Evolutionary conservation across 2,113 vertebrate genomes (phyloP), one percentile per base, ranked within the genome.

Genomic region (Sterrhoptilus dennistouni): DNA sequence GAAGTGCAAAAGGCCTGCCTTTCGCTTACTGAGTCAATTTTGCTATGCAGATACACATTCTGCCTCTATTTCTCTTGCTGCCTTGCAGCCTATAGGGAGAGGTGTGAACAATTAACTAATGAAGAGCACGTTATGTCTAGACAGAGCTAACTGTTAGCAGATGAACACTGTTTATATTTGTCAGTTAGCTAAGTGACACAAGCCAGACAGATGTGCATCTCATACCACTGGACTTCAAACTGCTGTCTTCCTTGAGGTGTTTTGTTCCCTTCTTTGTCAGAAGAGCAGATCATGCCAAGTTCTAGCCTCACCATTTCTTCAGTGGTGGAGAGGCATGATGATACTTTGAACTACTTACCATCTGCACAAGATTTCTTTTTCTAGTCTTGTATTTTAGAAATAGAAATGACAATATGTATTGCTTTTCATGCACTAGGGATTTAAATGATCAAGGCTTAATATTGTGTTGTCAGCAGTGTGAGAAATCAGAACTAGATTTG

Each of bases 51-150:
- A 74, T 61, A 35, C 19, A 79, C 16, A 59, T 44, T 52, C 66
- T 33, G 45, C 40, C 68, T 85, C 40, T 74, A 31, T 57, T 59
- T 83, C 83, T 27, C 38, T 93, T 74, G 29, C 77, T 15, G 5
- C 44, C 45, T 54, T 69, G 54, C 40, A 93, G 92, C 28, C 57
- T 92, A 36, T 60, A 63, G 90, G 71, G 50, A 93, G 83, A 96
- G 52, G 63, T 96, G 86, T 94, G 91, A 97, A 88, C 64, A 87
- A 57, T 89, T 92, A 94, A 47, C 60, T 96, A 90, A 71, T 75
- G 77, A 92, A 75, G 95, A 79, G n/a, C 87, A 90, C 33, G 21
- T 72, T 70, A 21, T 80, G 94, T 97, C 96, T 96, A 97, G 95
- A 96, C 94, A 83, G 65, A 90, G 36, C 87, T 94, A 96, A 96